These are phyloP conservation scores for Podarcis muralis DNA, from an alignment of 2,113 vertebrate species.

Conservation along the genomic window DNA sequence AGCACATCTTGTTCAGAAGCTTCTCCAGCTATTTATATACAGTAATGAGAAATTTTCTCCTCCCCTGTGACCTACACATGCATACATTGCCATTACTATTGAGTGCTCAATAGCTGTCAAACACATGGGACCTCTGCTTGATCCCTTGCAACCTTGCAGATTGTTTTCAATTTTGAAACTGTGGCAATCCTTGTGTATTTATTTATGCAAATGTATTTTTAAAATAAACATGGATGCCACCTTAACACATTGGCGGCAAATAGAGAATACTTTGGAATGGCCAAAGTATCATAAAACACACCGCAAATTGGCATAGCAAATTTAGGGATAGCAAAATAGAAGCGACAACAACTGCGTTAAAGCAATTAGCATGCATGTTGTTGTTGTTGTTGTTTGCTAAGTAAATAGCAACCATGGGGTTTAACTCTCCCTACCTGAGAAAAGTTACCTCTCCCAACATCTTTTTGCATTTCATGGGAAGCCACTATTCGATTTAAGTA, in stretches of 20 bases:
- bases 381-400: background rate
- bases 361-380: background rate
- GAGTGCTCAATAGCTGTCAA: background rate
- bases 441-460: background rate
- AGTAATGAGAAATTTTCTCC: background rate
- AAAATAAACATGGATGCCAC: constrained; percentile 3
- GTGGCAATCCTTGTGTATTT: background rate
- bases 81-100: background rate
- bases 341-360: background rate
- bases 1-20: background rate
- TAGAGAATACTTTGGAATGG: background rate
- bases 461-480: background rate
- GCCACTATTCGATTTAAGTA: background rate
- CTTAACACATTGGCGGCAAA: background rate
- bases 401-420: background rate
- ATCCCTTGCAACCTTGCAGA: background rate
- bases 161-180: background rate
- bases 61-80: background rate
- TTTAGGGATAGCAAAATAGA: background rate
- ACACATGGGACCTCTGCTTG: background rate
- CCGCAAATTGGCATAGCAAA: background rate
- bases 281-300: background rate
- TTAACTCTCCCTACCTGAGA: background rate
- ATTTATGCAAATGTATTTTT: constrained; percentile 3
- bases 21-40: background rate